Base-by-base conservation (phyloP, 2,888 invertebrate species). In the Polietes domitor region DNA sequence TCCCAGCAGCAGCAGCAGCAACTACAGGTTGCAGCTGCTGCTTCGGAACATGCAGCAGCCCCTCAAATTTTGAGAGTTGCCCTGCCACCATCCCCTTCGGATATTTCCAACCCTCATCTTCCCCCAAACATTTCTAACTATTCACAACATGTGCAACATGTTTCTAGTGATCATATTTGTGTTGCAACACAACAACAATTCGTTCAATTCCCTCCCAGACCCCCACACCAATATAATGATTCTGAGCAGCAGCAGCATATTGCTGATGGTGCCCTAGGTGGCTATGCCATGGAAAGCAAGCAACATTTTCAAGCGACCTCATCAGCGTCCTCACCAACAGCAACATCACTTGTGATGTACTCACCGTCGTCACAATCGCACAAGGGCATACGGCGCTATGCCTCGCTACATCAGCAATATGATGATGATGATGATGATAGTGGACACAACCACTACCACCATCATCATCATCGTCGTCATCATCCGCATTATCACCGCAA, bases 301-400 rank as follows among this genome's bases (percentile, higher is more conserved):
- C 84, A 86, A 75, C 85, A 86, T 73, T 82, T 81, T 74, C 71
- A 86, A 72, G 73, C 82, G 70, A 55, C 73, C 73, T 71, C 85
- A 86, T 75, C 75, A 79, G 19, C 83, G 65, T 50, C 61, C 70
- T 90, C 87, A 86, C 90, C 88, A 80, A 90, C 92, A 86, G 90
- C 91, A 75, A 90, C 90, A 85, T 91, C 91, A n/a, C 86, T 91
- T 85, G 91, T 90, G 86, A 88, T 91, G 72, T 87, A 87, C 68
- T 90, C 90, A 77, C 90, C 90, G 37, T 89, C 92, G 86, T 87
- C 89, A 83, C 89, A 89, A 86, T 90, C 90, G 87, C 91, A 91
- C 87, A 89, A 90, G 86, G 87, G 88, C 68, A 87, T 87, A 84
- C 86, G 87, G 26, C 87, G 87, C 43, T 87, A 87, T 86, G 87